Evolutionary conservation across 2,113 vertebrate species (phyloP).

Genomic region (Tonatia bakeri): DNA sequence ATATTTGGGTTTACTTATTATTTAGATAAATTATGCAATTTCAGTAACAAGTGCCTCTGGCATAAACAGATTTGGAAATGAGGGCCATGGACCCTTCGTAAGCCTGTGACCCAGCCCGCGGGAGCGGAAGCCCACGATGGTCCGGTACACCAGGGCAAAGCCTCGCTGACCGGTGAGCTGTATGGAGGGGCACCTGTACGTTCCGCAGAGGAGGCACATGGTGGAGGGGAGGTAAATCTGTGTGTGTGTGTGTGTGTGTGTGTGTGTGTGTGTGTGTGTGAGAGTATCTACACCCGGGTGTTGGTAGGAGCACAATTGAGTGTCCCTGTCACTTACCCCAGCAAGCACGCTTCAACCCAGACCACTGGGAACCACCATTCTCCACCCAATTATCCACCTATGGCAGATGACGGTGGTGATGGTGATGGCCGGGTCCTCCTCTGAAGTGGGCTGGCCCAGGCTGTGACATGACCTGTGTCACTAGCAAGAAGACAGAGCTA

Average conservation of each 20-base stretch:
- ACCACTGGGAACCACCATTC: background rate
- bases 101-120: background rate
- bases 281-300: background rate
- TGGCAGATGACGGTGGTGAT: background rate
- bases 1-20: slow-evolving; percentile 27
- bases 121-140: rapidly evolving
- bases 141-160: background rate
- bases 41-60: background rate
- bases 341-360: background rate
- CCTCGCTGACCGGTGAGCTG: background rate
- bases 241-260: background rate
- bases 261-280: background rate
- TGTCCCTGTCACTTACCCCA: background rate
- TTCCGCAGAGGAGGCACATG: background rate
- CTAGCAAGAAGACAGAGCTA: background rate
- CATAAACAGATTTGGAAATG: slow-evolving; percentile 16
- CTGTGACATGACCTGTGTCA: background rate
- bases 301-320: background rate
- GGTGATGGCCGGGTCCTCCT: background rate
- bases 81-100: background rate
- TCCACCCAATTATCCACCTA: background rate
- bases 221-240: no score
- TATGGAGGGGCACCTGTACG: rapidly evolving
- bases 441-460: background rate
- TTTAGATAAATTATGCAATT: slow-evolving; percentile 31